Evolutionary conservation across 2,113 vertebrate species (phyloP).

Genomic region (Psettodes erumei): DNA sequence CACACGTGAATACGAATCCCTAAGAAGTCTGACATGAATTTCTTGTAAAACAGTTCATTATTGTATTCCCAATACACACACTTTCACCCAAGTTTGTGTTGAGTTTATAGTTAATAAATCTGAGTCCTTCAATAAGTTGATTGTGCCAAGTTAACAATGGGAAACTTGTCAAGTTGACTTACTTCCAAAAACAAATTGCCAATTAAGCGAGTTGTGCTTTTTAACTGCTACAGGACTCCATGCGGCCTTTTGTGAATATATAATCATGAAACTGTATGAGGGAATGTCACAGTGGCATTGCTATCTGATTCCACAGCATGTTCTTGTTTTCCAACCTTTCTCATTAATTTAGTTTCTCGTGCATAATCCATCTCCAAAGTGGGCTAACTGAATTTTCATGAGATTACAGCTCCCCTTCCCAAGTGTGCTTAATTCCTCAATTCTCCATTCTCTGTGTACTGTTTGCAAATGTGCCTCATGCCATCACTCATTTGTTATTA

Average conservation of each 20-base stretch:
- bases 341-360: constrained; percentile 48
- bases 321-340: constrained; percentile 35
- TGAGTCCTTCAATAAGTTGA: background rate
- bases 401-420: constrained; percentile 58
- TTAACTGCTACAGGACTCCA: background rate
- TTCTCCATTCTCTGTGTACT: constrained; percentile 53
- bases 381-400: constrained; percentile 69
- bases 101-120: background rate
- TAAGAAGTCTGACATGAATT: too few species aligned
- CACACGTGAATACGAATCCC: too few species aligned
- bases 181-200: constrained; percentile 21
- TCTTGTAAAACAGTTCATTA: too few species aligned
- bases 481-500: constrained; percentile 63
- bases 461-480: constrained; percentile 57
- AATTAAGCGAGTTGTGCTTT: background rate
- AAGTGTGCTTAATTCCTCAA: constrained; percentile 54
- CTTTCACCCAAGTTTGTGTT: background rate
- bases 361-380: constrained; percentile 63
- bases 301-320: constrained; percentile 14
- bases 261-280: background rate
- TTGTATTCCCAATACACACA: too few species aligned
- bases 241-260: background rate
- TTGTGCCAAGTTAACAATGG: background rate
- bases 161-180: constrained; percentile 8
- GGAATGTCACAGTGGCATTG: constrained; percentile 5